Evolutionary conservation across 2,888 invertebrate species (phyloP).

Genomic region (Drosophila borealis): DNA sequence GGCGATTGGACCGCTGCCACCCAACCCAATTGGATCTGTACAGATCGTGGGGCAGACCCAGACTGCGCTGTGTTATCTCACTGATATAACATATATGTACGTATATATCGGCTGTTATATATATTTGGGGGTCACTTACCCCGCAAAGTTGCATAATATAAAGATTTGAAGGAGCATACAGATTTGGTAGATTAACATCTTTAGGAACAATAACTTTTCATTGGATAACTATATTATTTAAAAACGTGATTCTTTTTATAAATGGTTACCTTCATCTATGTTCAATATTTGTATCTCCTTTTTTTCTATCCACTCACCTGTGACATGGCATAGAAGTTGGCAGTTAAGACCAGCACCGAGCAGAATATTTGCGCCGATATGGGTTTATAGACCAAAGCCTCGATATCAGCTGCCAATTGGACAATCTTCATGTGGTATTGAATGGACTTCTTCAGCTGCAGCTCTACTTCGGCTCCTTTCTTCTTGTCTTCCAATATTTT

Average conservation of each 20-base stretch:
- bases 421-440: conserved; percentile 56
- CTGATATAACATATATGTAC: conserved; percentile 19
- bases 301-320: conserved; percentile 62
- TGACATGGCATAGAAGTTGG: conserved; percentile 80
- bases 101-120: neutral
- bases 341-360: conserved; percentile 76
- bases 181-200: conserved; percentile 58
- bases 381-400: conserved; percentile 67
- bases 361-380: conserved; percentile 78
- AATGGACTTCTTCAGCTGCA: conserved; percentile 66
- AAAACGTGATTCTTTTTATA: too few relatives aligned
- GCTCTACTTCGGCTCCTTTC: conserved; percentile 27
- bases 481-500: conserved; percentile 48
- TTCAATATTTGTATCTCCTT: too few relatives aligned
- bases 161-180: conserved; percentile 74
- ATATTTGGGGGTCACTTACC: conserved; percentile 28
- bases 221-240: too few relatives aligned
- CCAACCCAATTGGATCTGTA: conserved; percentile 68
- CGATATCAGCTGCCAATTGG: conserved; percentile 58
- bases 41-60: conserved; percentile 54
- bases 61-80: conserved; percentile 63
- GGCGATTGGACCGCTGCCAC: conserved; percentile 55
- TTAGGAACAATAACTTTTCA: conserved; percentile 42
- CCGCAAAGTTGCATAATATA: conserved; percentile 71
- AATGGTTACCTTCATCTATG: too few relatives aligned